A percentile compares a stretch with the other conserved stretches of the same genome.
These are phyloP conservation scores for Drosophila ogumai DNA, from an alignment of 1,140 invertebrate species.

Conservation along the genomic window DNA sequence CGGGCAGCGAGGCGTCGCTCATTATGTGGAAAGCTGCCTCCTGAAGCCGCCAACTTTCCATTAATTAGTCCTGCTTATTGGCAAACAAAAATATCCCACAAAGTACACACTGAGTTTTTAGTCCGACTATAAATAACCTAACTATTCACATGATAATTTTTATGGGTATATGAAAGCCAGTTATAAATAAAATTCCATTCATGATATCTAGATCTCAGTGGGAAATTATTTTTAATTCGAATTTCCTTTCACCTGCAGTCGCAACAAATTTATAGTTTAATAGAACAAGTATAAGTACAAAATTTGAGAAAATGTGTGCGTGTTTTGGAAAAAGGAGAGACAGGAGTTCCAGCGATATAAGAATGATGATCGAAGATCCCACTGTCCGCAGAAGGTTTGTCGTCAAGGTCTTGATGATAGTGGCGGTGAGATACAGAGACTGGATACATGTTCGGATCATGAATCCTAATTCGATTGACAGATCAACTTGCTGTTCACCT, in stretches of 20 bases:
- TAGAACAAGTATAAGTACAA: too few relatives aligned
- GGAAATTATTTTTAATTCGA: background rate
- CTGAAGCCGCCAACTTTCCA: constrained; percentile 8
- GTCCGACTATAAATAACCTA: background rate
- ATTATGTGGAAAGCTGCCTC: constrained; percentile 36
- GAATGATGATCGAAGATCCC: background rate
- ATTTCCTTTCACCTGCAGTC: background rate
- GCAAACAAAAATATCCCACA: background rate
- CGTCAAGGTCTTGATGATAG: constrained; percentile 11
- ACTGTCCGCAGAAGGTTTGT: background rate
- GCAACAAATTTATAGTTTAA: background rate
- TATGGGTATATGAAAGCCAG: background rate
- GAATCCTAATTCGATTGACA: constrained; percentile 7
- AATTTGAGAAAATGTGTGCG: background rate
- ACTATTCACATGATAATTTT: background rate
- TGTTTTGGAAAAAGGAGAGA: background rate
- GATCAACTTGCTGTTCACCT: background rate
- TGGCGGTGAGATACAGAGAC: constrained; percentile 11
- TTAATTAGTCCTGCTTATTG: constrained; percentile 60
- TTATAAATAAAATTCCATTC: too few relatives aligned
- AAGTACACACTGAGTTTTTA: background rate
- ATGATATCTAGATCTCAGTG: background rate
- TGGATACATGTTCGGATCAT: background rate
- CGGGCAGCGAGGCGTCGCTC: constrained; percentile 47
- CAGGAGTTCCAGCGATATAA: background rate